Percentiles rank a stretch among this genome's conserved stretches.
Evolutionary conservation across 2,888 invertebrate genomes (phyloP).

Genomic region (Napeogenes sylphis): DNA sequence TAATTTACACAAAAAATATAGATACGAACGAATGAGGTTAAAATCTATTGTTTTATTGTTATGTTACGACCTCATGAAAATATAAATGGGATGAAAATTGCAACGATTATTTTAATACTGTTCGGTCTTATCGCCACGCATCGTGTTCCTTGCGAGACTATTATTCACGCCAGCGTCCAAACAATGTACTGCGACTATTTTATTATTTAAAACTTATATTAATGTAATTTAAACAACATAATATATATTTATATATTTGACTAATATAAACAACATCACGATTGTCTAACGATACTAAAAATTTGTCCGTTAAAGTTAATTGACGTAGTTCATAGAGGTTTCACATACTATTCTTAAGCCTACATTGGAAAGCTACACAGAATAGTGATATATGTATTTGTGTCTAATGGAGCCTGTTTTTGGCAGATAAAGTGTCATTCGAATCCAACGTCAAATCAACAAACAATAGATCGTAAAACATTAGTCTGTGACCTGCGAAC

Average conservation of each 20-base stretch:
- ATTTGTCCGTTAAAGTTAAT: too few species aligned
- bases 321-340: too few species aligned
- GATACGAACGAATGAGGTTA: slow-evolving; percentile 17
- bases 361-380: too few species aligned
- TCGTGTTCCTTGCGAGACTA: slow-evolving; percentile 20
- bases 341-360: too few species aligned
- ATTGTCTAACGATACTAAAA: too few species aligned
- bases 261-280: too few species aligned
- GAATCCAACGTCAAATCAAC: background rate
- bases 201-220: background rate
- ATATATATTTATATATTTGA: too few species aligned
- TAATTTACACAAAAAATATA: background rate
- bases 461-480: slow-evolving; percentile 35
- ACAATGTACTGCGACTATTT: background rate
- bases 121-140: slow-evolving; percentile 29
- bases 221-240: background rate
- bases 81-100: slow-evolving; percentile 26
- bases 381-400: too few species aligned
- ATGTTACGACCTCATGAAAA: slow-evolving; percentile 23
- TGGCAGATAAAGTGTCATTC: background rate
- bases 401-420: too few species aligned
- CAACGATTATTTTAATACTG: slow-evolving; percentile 21
- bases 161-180: slow-evolving; percentile 30
- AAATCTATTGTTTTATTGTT: slow-evolving; percentile 23
- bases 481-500: slow-evolving; percentile 24